Evolutionary conservation across 2,113 vertebrate genomes (phyloP), one percentile per base, ranked within the genome.

Genomic region (Seriola rivoliana): DNA sequence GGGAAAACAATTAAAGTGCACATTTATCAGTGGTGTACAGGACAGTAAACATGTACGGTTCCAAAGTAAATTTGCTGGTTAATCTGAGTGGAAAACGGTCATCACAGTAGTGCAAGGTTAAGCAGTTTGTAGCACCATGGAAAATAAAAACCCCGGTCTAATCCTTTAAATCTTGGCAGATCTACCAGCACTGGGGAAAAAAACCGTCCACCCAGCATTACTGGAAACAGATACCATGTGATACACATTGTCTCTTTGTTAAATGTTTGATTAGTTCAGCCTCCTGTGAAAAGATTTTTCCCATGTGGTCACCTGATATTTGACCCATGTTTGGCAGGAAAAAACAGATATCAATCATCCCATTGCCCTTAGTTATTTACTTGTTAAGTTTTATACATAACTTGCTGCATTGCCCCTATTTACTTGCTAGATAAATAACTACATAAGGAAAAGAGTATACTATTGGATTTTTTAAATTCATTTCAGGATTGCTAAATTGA

Each of bases 151-250:
- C 32, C 75, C 57, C 0, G 2, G 40, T 75, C 75, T 91, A 88
- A 93, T 91, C 90, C 88, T 46, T 86, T 88, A 84, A 88, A 90
- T 89, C 84, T 81, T 88, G 88, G 85, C 83, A 91, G 81, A 76
- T 83, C 64, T 80, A 78, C 69, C 71, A 81, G 68, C 55, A 64
- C 68, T 57, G 64, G 52, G 75, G 32, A 16, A 52, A 70, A 42
- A 42, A 42, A 42, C 55, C 80, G 62, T 32, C 16, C 32, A 78
- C 46, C 57, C 68, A 73, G 71, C 72, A 79, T 86, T 78, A 78
- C 76, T 80, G 78, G 77, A 85, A 90, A 87, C 36, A 58, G 71
- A 77, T 75, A 68, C 65, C 50, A 54, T 50, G 60, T 55, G 70
- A 81, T 77, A 57, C 70, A 62, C 59, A 85, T 87, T 89, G 75